Evolutionary conservation across 2,113 vertebrate species (phyloP), one percentile per base, ranked within the genome.

Genomic region (Hippoglossus stenolepis): DNA sequence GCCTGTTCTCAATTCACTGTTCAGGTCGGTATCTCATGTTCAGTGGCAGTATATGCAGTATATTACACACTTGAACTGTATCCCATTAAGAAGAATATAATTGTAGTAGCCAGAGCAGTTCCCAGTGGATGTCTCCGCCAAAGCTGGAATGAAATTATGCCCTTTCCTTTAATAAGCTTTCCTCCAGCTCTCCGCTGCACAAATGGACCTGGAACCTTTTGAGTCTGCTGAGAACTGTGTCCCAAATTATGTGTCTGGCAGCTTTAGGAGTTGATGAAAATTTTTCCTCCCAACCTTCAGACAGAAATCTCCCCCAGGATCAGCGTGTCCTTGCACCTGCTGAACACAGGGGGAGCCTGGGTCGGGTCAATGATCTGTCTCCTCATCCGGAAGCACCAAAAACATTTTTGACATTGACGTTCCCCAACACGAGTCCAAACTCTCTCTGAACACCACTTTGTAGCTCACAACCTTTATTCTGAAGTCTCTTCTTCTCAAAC

Each of bases 11-110:
- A 63, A 56, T 57, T 82, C 68, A 59, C 67, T 65, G 38, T 49
- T 58, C 24, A 21, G 70, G 76, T 83, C 82, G 73, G 54, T 75
- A 21, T 71, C 68, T 85, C 75, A 63, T 20, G 12, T 70, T 83
- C 83, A 78, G 56, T 65, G 65, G 47, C 51, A 64, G 64, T 65
- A 56, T 73, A 18, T 51, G 70, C 61, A 60, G 51, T 67, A 63
- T 77, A 84, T 84, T 83, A 85, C 3, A 14, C 65, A 23, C 65
- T 62, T 80, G 65, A 84, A 82, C 77, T 73, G 57, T 67, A 63
- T 65, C 43, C 77, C 73, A 88, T 88, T 83, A 81, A 66, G 43
- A 81, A 63, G 74, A 68, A 67, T 80, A 80, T 90, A 80, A 88
- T 80, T 88, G 73, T 70, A 75, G 73, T 51, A 43, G 72, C 58